These are phyloP conservation scores for Diachrysia chrysitis DNA, from an alignment of 2,888 invertebrate genomes.

Conservation along the genomic window DNA sequence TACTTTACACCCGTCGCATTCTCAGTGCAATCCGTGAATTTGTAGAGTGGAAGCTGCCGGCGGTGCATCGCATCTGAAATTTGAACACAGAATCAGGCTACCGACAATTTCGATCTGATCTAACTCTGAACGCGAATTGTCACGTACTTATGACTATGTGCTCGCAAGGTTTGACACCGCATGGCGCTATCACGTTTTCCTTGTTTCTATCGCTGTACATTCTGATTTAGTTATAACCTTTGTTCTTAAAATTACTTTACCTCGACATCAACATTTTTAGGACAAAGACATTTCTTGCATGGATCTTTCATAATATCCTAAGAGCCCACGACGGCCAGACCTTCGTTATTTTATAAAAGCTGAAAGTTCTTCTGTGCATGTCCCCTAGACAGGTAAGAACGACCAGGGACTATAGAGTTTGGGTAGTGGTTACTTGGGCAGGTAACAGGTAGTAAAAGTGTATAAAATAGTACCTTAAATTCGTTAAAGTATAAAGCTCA, in stretches of 20 bases:
- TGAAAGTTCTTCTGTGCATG: no score
- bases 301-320: slow-evolving; percentile 17
- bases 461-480: no score
- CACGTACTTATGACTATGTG: slow-evolving; percentile 56
- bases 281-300: slow-evolving; percentile 23
- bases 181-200: slow-evolving; percentile 52
- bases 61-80: slow-evolving; percentile 77
- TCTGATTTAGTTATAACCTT: slow-evolving; percentile 43
- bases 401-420: no score
- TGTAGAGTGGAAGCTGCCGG: slow-evolving; percentile 76
- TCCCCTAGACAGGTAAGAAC: no score
- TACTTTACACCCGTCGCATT: slow-evolving; percentile 76
- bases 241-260: slow-evolving; percentile 33
- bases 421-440: no score
- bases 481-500: no score
- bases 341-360: no score
- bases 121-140: slow-evolving; percentile 47
- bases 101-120: slow-evolving; percentile 50
- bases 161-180: slow-evolving; percentile 60
- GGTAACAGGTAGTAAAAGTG: no score
- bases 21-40: slow-evolving; percentile 79
- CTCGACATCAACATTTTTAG: slow-evolving; percentile 29
- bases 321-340: no score
- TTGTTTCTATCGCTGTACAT: slow-evolving; percentile 37
- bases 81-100: slow-evolving; percentile 74